phyloP scores from a whole-genome alignment of 2,113 vertebrate species.

The Scytalopus superciliaris region DNA sequence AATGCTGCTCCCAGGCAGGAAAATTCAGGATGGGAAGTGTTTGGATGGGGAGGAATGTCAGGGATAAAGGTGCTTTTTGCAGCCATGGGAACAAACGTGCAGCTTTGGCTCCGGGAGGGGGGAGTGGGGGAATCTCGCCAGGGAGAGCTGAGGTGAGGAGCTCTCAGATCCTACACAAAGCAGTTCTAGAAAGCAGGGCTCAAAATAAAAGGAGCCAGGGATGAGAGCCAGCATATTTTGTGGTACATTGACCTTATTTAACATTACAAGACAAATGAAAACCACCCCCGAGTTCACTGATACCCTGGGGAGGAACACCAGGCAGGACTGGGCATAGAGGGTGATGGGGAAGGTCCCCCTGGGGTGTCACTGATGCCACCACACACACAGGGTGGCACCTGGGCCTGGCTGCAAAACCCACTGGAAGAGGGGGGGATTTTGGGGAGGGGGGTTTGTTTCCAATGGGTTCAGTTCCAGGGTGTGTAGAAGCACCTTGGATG shows the following conservation, averaged over 20 bases:
- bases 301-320: background rate
- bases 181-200: background rate
- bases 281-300: background rate
- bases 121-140: accelerated
- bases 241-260: constrained; percentile 26
- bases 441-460: background rate
- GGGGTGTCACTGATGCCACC: background rate
- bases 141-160: background rate
- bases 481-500: background rate
- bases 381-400: accelerated
- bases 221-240: constrained; percentile 10
- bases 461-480: background rate
- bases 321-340: accelerated
- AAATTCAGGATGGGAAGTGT: background rate
- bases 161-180: background rate
- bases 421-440: background rate
- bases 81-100: background rate
- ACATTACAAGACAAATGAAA: background rate
- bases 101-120: background rate
- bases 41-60: background rate
- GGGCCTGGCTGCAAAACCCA: background rate
- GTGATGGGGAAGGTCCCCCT: background rate
- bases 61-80: background rate
- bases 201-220: background rate
- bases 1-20: background rate